Evolutionary conservation across 1,140 invertebrate genomes (phyloP), one percentile per base, ranked within the genome.

Genomic region (Papilio glaucus): DNA sequence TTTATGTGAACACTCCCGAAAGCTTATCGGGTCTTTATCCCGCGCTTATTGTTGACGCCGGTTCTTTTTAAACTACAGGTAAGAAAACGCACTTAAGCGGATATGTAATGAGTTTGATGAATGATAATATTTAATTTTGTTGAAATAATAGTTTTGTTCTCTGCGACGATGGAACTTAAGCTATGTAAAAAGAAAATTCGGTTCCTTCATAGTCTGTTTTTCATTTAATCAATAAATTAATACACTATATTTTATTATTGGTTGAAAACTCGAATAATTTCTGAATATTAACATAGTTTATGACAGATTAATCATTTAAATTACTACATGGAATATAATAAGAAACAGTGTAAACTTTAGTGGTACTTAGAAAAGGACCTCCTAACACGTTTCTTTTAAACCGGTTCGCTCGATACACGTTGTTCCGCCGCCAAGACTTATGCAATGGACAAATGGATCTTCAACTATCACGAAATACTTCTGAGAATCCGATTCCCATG

Each of bases 351-450:
- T 72, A 24, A 74, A 78, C 76, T 72, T 82, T 81, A 70, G 74
- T 84, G 77, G n/a, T 78, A 84, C 78, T 78, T 75, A 76, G 78
- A 77, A 78, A 85, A 89, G 85, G 86, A 89, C 86, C 89, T 90
- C 88, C 90, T 91, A 88, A 92, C 90, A 91, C 87, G 90, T 90
- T 90, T 90, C 87, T 85, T 84, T 69, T 73, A 85, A 92, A 92
- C 90, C 90, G 89, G 90, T 92, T 90, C 78, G 76, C 73, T 81
- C 83, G 75, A 84, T 85, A 77, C 79, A 84, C 79, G 80, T 65
- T 85, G 82, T 83, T 83, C 79, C 83, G 78, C 74, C 79, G 78
- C 75, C 76, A 85, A 85, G 80, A 86, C 86, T 91, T 92, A 92
- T 90, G 90, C 85, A 90, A 90, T 86, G 79, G 77, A 76, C 78